Base-by-base conservation (phyloP, 2,888 invertebrate genomes). In the Parnassius apollo region DNA sequence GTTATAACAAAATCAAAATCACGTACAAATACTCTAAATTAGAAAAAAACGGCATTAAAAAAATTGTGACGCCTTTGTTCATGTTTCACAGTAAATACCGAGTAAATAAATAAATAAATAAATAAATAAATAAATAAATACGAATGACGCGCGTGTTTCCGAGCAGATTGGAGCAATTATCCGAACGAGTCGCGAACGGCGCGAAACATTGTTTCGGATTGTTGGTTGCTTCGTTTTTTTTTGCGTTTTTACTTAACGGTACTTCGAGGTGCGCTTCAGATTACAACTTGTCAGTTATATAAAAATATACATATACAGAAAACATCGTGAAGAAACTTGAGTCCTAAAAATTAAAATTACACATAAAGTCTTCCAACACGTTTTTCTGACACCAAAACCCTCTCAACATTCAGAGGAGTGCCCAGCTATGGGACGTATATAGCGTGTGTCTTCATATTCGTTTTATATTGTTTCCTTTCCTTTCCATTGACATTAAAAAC, bases 81-180 rank as follows among this genome's bases (percentile, higher is more conserved):
- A n/a, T 85, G 86, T 86, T 86, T 54, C 62, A 76, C 82, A 83
- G 83, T 87, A 90, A 86, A 88, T 88, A 88, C 80, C 77, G 81
- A 81, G 86, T 89, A 91, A 90, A 89, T 91, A 91, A 35, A 25
- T 91, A 91, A 35, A 25, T 91, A 91, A 91, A 91, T 91, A 91
- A 90, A 91, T 89, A 88, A 90, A 89, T 91, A 91, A 35, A 25
- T 91, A 91, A 91, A 91, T 91, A 91, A 90, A 91, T 89, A 88
- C 78, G 77, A 78, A 68, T 69, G 65, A 66, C 62, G 81, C 71
- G 77, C 91, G 92, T 91, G 91, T 86, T 90, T 87, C 72, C 66
- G 64, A 56, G 61, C 72, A 73, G 82, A 92, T 91, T 92, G 86
- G 80, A 87, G 87, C 90, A 92, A 92, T 92, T 86, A 86, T 73